These are phyloP conservation scores for Fragum sueziense DNA, from an alignment of 2,888 invertebrate genomes.

Conservation along the genomic window DNA sequence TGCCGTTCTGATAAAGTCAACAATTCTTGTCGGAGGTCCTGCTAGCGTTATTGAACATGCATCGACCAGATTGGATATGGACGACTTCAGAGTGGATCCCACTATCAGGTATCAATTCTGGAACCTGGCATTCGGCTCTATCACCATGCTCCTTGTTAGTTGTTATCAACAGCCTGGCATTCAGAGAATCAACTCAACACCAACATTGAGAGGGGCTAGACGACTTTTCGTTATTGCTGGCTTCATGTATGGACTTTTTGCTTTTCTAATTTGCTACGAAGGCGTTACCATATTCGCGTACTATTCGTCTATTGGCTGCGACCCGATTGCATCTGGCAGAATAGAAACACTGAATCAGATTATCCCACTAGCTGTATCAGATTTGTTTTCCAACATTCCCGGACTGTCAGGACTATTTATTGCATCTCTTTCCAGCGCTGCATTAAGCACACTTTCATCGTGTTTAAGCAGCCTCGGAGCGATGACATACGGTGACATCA, in stretches of 20 bases:
- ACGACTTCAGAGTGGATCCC: slow-evolving; percentile 32
- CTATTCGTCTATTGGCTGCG: slow-evolving; percentile 38
- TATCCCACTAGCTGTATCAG: slow-evolving; percentile 38
- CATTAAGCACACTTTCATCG: slow-evolving; percentile 47
- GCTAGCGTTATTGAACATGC: neutral
- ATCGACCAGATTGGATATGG: slow-evolving; percentile 17
- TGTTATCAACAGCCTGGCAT: slow-evolving; percentile 31
- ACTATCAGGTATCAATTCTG: slow-evolving; percentile 20
- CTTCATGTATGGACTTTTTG: neutral
- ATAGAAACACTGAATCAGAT: slow-evolving; percentile 45
- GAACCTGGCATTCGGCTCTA: slow-evolving; percentile 7
- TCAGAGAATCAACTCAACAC: slow-evolving; percentile 14
- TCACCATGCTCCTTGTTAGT: neutral
- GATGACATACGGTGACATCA: slow-evolving; percentile 46
- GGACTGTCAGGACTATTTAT: slow-evolving; percentile 52
- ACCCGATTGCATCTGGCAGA: slow-evolving; percentile 42
- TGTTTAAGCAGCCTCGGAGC: slow-evolving; percentile 43
- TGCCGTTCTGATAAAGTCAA: slow-evolving; percentile 25
- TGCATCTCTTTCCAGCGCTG: slow-evolving; percentile 41
- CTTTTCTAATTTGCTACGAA: neutral
- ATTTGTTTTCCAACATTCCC: slow-evolving; percentile 37
- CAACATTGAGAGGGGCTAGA: neutral
- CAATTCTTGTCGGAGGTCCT: slow-evolving; percentile 18
- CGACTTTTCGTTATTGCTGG: neutral
- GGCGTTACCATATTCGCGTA: slow-evolving; percentile 43